Percentiles rank a stretch among this genome's conserved stretches.
phyloP scores from a whole-genome alignment of 2,888 invertebrate species.

The Koerneria pararmatus region DNA sequence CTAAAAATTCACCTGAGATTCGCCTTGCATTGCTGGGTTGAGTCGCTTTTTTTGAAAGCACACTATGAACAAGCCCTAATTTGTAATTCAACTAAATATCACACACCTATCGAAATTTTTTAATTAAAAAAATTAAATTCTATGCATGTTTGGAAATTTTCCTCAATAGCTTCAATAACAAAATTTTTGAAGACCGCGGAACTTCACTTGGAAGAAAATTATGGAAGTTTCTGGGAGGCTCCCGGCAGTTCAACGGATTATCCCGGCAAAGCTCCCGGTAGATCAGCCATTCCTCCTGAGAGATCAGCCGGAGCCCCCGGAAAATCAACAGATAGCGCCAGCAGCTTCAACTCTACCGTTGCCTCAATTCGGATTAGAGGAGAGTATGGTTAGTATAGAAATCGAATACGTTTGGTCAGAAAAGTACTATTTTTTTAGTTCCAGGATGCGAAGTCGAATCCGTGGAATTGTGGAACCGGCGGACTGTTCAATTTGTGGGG shows the following conservation, averaged over 20 bases:
- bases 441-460: slow-evolving; percentile 10
- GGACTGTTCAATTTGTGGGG: slow-evolving; percentile 18
- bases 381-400: slow-evolving; percentile 20
- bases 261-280: slow-evolving; percentile 17
- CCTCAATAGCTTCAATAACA: neutral
- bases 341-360: slow-evolving; percentile 45
- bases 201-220: slow-evolving; percentile 15
- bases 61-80: no score
- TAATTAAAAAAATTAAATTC: no score
- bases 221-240: slow-evolving; percentile 12
- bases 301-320: slow-evolving; percentile 26
- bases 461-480: slow-evolving; percentile 14
- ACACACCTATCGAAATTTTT: no score
- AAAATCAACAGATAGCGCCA: no score
- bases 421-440: no score
- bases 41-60: no score
- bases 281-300: slow-evolving; percentile 26
- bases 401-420: neutral
- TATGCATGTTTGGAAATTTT: neutral
- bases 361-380: slow-evolving; percentile 31
- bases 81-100: no score
- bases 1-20: no score
- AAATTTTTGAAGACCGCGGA: slow-evolving; percentile 1
- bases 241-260: slow-evolving; percentile 21
- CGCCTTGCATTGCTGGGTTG: no score